A percentile compares a stretch with the other conserved stretches of the same genome.
Evolutionary conservation across 2,888 invertebrate genomes (phyloP).

Genomic region (Cosmorhoe ocellata): DNA sequence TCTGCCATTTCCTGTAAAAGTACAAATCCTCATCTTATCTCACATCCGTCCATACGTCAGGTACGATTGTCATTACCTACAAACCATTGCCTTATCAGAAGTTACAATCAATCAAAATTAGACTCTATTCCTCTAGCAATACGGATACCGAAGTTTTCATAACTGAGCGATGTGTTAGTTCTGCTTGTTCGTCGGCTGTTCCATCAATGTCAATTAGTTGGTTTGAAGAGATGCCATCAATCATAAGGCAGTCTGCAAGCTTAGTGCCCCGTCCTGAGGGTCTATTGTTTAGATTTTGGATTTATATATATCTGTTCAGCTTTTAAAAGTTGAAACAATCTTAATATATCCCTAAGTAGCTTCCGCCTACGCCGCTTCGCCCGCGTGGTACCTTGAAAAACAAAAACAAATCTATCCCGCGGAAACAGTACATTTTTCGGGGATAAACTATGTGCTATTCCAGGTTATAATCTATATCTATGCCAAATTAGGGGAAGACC

Average conservation of each 20-base stretch:
- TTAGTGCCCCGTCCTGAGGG: slow-evolving; percentile 56
- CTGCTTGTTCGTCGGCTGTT: slow-evolving; percentile 61
- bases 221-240: slow-evolving; percentile 76
- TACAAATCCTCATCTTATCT: slow-evolving; percentile 52
- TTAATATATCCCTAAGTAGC: too few species aligned
- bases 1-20: slow-evolving; percentile 49
- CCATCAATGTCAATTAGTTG: slow-evolving; percentile 81
- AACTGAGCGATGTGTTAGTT: slow-evolving; percentile 42
- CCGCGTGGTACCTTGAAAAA: too few species aligned
- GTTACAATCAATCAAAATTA: slow-evolving; percentile 33
- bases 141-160: slow-evolving; percentile 32
- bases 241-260: slow-evolving; percentile 62
- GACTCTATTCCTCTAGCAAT: slow-evolving; percentile 37
- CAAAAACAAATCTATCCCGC: too few species aligned
- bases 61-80: slow-evolving; percentile 43
- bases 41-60: slow-evolving; percentile 50
- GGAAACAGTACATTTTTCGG: too few species aligned
- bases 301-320: slow-evolving; percentile 36
- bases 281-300: slow-evolving; percentile 64
- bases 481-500: too few species aligned
- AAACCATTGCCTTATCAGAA: slow-evolving; percentile 1
- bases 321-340: background rate
- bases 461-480: too few species aligned
- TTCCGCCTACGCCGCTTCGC: too few species aligned
- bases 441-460: too few species aligned